Evolutionary conservation across 1,140 invertebrate species (phyloP).

Genomic region (Spodoptera litura): DNA sequence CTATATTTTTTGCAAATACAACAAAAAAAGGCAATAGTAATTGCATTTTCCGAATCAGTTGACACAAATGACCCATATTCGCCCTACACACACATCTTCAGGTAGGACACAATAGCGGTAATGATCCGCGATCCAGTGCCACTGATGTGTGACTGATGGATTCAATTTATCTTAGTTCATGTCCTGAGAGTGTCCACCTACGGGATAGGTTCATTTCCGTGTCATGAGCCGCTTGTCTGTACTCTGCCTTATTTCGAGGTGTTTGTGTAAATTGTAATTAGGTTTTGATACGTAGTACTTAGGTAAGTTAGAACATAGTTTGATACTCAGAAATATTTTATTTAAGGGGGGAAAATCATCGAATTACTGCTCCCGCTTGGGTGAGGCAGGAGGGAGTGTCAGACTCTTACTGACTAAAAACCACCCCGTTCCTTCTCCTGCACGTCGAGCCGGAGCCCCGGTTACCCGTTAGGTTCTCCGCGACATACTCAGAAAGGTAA

Average conservation of each 20-base stretch:
- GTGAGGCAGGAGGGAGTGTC: no score
- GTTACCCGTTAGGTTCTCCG: no score
- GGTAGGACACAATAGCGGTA: constrained; percentile 33
- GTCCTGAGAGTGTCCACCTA: constrained; percentile 1
- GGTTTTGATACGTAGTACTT: neutral
- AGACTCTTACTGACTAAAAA: no score
- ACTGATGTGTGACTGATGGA: constrained; percentile 31
- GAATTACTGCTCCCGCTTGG: no score
- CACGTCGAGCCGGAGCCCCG: no score
- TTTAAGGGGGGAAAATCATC: no score
- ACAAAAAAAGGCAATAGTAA: neutral
- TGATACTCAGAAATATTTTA: no score
- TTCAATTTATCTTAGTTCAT: constrained; percentile 32
- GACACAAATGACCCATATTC: constrained; percentile 20
- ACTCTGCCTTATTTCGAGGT: neutral
- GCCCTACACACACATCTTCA: neutral
- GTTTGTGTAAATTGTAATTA: neutral
- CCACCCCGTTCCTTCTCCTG: no score
- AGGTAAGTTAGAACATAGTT: no score
- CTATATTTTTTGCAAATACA: no score
- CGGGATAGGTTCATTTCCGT: constrained; percentile 5
- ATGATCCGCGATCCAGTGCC: constrained; percentile 6
- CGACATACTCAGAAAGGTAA: no score
- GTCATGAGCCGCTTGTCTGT: neutral
- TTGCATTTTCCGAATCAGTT: neutral